Evolutionary conservation across 2,888 invertebrate genomes (phyloP), one percentile per base, ranked within the genome.

Genomic region (Eristalis arbustorum): DNA sequence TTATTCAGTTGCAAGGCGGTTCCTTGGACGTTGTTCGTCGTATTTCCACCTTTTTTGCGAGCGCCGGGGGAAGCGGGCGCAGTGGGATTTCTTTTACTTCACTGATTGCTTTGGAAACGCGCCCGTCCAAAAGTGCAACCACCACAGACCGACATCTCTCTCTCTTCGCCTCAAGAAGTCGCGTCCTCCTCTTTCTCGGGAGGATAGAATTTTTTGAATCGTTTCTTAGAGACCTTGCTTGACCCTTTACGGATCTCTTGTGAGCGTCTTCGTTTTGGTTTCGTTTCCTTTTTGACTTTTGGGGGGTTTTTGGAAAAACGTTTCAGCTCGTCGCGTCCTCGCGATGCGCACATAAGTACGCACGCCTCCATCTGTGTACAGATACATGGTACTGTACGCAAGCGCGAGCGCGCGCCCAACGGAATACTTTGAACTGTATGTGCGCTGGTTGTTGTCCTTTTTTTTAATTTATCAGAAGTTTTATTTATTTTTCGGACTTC

Each of bases 391-490:
- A n/a, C n/a, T 40, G 31, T 34, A 67, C 25, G 69, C 40, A 10
- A 31, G 66, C 28, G 57, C 74, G 40, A 63, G 28, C 64, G 3
- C 59, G 11, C 49, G 6, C 49, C 4, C 42, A 78, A 72, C 64
- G 72, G 31, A 75, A 71, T 80, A 75, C 74, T 71, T 69, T 79
- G 42, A 63, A 37, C 75, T 68, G 68, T 18, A 69, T 77, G 63
- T 64, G 73, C 80, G 49, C 28, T 73, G 1, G 49, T 42, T 42
- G 5, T 42, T 42, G 4, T n/a, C n/a, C 14, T 14, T 49, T 40
- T 82, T 82, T 78, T 85, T 73, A 81, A 73, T 85, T 77, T 85
- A 82, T 82, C 77, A 73, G 56, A 73, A 61, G n/a, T 67, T 80
- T 76, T 84, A 72, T 73, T 63, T 69, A 22, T 64, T 22, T 64